Evolutionary conservation across 2,113 vertebrate species (phyloP).

Genomic region (Ciconia stormi): DNA sequence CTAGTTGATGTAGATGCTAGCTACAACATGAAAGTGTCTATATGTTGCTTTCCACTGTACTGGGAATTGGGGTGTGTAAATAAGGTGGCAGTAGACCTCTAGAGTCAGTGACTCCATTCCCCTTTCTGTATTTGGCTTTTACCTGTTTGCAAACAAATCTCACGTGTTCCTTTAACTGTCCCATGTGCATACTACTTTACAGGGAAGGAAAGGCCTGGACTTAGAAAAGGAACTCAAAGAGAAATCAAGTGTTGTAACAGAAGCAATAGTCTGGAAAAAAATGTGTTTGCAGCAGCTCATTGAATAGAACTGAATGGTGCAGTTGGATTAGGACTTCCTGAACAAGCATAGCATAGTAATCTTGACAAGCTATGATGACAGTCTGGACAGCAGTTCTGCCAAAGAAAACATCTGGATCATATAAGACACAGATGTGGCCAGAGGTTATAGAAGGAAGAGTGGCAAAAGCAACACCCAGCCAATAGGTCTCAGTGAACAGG

Average conservation of each 20-base stretch:
- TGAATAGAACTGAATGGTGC: background rate
- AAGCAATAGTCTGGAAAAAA: background rate
- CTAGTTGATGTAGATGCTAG: no score
- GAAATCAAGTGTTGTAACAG: background rate
- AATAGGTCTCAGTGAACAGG: background rate
- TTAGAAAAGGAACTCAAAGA: background rate
- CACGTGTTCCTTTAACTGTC: background rate
- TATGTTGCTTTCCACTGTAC: background rate
- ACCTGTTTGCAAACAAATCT: background rate
- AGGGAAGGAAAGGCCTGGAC: background rate
- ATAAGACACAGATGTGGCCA: background rate
- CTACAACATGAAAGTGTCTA: background rate
- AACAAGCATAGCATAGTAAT: background rate
- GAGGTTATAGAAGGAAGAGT: background rate
- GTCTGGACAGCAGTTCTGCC: background rate
- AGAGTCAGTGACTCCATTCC: background rate
- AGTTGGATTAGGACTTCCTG: background rate
- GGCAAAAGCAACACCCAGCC: background rate
- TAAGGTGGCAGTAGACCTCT: background rate
- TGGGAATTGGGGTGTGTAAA: background rate
- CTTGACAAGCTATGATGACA: background rate
- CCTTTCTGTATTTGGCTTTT: background rate
- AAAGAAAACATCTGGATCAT: background rate
- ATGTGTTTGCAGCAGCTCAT: background rate
- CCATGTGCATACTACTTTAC: background rate